Evolutionary conservation across 1,140 invertebrate genomes (phyloP).

Genomic region (Bombus pascuorum): DNA sequence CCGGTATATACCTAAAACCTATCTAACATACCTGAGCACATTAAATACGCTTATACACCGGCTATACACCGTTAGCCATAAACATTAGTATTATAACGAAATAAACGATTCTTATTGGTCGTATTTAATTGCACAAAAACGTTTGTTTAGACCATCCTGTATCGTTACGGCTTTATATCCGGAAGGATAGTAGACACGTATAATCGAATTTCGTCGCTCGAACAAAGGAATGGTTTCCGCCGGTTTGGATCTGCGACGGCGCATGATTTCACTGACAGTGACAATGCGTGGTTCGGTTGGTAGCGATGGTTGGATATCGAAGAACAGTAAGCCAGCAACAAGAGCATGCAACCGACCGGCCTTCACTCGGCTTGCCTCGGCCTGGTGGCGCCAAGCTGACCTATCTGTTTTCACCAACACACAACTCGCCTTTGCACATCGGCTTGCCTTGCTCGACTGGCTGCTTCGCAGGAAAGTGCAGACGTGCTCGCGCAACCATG

Average conservation of each 20-base stretch:
- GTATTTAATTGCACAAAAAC: neutral
- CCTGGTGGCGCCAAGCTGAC: conserved; percentile 76
- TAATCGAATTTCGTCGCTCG: neutral
- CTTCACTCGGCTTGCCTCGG: conserved; percentile 70
- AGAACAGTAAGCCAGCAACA: conserved; percentile 62
- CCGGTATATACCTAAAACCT: neutral
- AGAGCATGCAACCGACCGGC: conserved; percentile 63
- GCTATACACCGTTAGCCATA: too few relatives aligned
- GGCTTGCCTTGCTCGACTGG: conserved; percentile 40
- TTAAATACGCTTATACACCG: neutral
- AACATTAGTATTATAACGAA: too few relatives aligned
- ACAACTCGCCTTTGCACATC: conserved; percentile 46
- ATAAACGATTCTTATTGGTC: too few relatives aligned
- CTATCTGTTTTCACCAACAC: conserved; percentile 70
- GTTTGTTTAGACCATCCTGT: neutral
- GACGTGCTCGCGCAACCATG: conserved; percentile 49
- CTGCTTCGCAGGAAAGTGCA: conserved; percentile 47
- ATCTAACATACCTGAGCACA: neutral
- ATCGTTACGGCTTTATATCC: neutral
- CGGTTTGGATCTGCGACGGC: conserved; percentile 4
- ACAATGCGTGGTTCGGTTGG: conserved; percentile 43
- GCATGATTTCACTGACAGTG: conserved; percentile 34
- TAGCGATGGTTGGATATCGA: conserved; percentile 48
- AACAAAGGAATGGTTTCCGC: neutral
- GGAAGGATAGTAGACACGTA: neutral